Percentiles rank a stretch among this genome's conserved stretches.
Evolutionary conservation across 2,797 vertebrate genomes (phyloP).

Genomic region (Gallinago solitaria): DNA sequence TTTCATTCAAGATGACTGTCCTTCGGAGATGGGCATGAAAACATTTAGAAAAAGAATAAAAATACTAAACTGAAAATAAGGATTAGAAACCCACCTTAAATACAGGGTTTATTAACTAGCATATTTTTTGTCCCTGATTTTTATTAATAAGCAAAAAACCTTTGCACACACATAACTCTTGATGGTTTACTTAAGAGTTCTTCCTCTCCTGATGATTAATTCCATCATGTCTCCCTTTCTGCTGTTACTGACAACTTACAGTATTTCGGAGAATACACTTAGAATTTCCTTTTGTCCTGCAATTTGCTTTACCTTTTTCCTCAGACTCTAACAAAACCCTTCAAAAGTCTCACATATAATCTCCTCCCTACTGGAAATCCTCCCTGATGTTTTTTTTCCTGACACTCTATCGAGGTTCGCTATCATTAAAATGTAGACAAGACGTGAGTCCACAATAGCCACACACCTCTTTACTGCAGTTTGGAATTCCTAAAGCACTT

Average conservation of each 20-base stretch:
- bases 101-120: background rate
- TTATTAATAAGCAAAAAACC: background rate
- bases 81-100: background rate
- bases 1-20: background rate
- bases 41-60: background rate
- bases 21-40: background rate
- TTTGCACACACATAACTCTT: background rate
- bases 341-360: background rate
- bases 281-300: background rate
- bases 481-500: background rate
- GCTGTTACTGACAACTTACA: background rate
- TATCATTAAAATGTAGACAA: background rate
- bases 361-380: background rate
- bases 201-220: background rate
- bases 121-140: background rate
- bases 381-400: background rate
- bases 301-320: background rate
- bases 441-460: accelerated
- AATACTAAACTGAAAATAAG: background rate
- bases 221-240: background rate
- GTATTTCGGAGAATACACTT: background rate
- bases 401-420: background rate
- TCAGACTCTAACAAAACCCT: background rate
- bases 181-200: background rate
- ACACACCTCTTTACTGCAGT: background rate